Evolutionary conservation across 2,797 vertebrate genomes (phyloP), one percentile per base, ranked within the genome.

Genomic region (Chelon labrosus): DNA sequence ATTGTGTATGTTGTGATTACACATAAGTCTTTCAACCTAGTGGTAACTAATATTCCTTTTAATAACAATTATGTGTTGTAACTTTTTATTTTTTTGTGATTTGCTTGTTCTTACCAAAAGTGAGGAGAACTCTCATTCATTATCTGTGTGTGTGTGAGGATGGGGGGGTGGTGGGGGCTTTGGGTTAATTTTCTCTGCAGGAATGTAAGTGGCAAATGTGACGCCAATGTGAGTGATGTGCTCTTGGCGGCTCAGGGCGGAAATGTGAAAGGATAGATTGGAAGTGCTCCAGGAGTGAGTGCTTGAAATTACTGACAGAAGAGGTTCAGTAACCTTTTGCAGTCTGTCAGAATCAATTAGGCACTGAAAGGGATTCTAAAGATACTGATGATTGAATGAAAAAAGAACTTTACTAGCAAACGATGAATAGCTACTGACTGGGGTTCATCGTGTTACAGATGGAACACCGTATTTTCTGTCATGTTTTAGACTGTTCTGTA

Each of bases 251-350:
- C 84, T 89, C 63, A 58, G 80, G 78, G 83, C 57, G 61, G 83
- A 89, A 80, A 93, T 84, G 83, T 90, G 84, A 91, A 91, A 90
- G 83, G 76, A 88, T 83, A 88, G 79, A 88, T 85, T 89, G 91
- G 84, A 91, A 82, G 84, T 82, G 84, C 77, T 91, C 86, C 80
- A 87, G 88, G 83, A 93, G 85, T 81, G 88, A 86, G 85, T 87
- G 88, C 87, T 90, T 88, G 85, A 92, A 91, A 93, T 91, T 90
- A 91, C 92, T 87, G 88, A 90, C 85, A 90, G 88, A 91, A 88
- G 89, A 91, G 89, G 88, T 92, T 94, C 84, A 85, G 83, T 85
- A 87, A 93, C 91, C 90, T 93, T 89, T 91, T 79, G 78, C 86
- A 88, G 85, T 83, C 82, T 91, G 88, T 87, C 92, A 88, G 87